Conservation (phyloP, 2,888 invertebrate genomes). For the Empis stercorea region DNA sequence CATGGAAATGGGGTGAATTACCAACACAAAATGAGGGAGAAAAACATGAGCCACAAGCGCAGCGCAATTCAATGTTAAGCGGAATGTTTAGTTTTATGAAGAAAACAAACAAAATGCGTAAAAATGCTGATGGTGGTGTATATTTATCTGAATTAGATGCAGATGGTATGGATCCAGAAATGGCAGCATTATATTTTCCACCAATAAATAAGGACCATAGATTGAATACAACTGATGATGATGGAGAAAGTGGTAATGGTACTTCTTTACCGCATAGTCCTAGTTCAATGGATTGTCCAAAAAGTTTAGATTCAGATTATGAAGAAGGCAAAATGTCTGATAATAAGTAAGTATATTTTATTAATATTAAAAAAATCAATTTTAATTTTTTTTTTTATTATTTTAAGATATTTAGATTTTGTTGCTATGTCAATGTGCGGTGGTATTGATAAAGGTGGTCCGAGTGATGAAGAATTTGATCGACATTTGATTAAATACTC, state of each 20-base stretch:
- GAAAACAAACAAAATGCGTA: constrained; percentile 49
- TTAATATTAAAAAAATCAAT: not conserved
- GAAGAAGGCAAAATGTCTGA: constrained; percentile 56
- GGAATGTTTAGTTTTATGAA: constrained; percentile 92
- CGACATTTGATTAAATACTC: constrained; percentile 42
- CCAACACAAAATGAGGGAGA: constrained; percentile 38
- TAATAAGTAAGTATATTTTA: constrained; percentile 32
- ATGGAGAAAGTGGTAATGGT: constrained; percentile 93
- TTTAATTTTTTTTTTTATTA: constrained; percentile 18
- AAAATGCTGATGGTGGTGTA: constrained; percentile 50
- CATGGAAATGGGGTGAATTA: constrained; percentile 86
- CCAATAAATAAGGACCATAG: constrained; percentile 22
- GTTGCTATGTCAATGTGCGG: constrained; percentile 71
- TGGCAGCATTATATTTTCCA: constrained; percentile 77
- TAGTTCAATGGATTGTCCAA: constrained; percentile 70
- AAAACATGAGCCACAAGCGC: constrained; percentile 25
- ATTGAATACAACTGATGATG: constrained; percentile 54
- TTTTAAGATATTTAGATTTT: constrained; percentile 42
- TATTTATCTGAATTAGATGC: constrained; percentile 86
- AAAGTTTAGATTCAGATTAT: constrained; percentile 71
- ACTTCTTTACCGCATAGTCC: constrained; percentile 90
- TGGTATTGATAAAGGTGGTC: constrained; percentile 43
- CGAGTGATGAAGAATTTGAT: constrained; percentile 48
- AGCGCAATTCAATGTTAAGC: constrained; percentile 61
- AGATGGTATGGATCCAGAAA: constrained; percentile 84